Evolutionary conservation across 2,797 vertebrate genomes (phyloP).

Genomic region (Dermochelys coriacea): DNA sequence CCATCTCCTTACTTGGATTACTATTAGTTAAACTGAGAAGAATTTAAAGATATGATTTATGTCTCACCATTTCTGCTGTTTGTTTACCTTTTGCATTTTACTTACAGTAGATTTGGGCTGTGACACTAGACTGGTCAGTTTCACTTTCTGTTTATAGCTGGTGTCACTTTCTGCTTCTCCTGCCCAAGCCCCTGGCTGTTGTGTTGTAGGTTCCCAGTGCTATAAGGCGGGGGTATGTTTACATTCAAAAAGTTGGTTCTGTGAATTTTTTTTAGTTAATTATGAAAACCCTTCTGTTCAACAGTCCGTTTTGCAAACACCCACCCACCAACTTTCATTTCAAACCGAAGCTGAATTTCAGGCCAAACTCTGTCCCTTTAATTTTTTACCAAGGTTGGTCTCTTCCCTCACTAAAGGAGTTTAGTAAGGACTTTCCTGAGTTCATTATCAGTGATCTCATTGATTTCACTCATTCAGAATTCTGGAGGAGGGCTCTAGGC

Average conservation of each 20-base stretch:
- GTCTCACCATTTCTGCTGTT: neutral
- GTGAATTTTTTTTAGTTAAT: neutral
- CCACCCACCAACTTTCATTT: neutral
- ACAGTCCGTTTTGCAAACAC: neutral
- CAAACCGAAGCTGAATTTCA: neutral
- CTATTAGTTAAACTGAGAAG: neutral
- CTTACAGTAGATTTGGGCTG: neutral
- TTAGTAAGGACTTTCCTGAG: neutral
- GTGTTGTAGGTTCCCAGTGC: neutral
- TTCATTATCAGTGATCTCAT: neutral
- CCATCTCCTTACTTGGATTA: neutral
- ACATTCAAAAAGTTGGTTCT: neutral
- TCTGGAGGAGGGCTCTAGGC: neutral
- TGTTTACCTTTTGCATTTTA: neutral
- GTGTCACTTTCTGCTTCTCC: neutral
- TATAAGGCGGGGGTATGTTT: neutral
- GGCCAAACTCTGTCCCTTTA: neutral
- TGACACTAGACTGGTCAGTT: neutral
- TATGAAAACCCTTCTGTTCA: neutral
- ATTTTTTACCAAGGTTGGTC: neutral
- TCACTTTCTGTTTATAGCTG: neutral
- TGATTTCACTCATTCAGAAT: neutral
- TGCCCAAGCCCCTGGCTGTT: neutral
- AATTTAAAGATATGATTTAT: neutral
- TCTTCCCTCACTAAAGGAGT: neutral